Evolutionary conservation across 2,888 invertebrate genomes (phyloP), one percentile per base, ranked within the genome.

Genomic region (Drosophila rubida): DNA sequence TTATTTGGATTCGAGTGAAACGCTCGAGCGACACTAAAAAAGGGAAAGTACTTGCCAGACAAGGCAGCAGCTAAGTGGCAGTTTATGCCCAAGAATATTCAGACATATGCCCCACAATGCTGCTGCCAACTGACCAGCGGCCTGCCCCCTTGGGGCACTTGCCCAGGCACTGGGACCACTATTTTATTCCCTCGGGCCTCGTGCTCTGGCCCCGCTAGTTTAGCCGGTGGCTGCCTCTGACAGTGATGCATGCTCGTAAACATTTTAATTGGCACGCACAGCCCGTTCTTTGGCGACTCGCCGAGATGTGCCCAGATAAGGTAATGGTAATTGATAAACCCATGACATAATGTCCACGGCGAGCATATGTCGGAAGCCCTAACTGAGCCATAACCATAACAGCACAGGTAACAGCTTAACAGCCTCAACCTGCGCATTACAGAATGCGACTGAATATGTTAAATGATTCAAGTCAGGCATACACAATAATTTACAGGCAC

Each of bases 201-300:
- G 22, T 75, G 25, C n/a, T 44, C 9, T 41, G 13, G 25, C 14
- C 19, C 32, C 23, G 23, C 32, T 54, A 25, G 42, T 25, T 16
- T 27, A 16, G 25, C 48, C 48, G 11, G 30, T 45, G n/a, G n/a
- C 32, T 54, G 2, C 39, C 14, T 6, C 16, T 39, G 61, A 75
- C 71, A 70, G 45, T 75, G 76, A 65, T 65, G 61, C 77, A 75
- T 77, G 51, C 65, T 61, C 72, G 57, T 78, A 78, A 69, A 69
- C 80, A 69, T 62, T 73, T 80, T 86, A 81, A 86, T 86, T 86
- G 86, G 73, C 69, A 69, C 68, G 63, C 65, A 75, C 53, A 66
- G 19, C 2, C 19, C 19, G 19, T 3, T 19, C 19, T 19, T 19
- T 19, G 19, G 45, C 48, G 62, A 44, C 53, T 11, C 13, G 42